A percentile compares a stretch with the other conserved stretches of the same genome.
Conservation (phyloP, 2,113 vertebrate species). For the Danio rerio region GRCz12tu NC_133193.1:18631501-18632000, state of each 20-base stretch:
- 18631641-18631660: conserved; percentile 1
- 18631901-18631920: background rate
- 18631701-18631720: conserved; percentile 26
- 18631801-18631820: conserved; percentile 46
- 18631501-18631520: background rate
- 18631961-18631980: background rate
- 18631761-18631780: conserved; percentile 35
- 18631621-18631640: conserved; percentile 9
- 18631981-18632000: background rate
- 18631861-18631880: conserved; percentile 20
- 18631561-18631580: conserved; percentile 7
- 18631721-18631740: conserved; percentile 53
- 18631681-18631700: conserved; percentile 34
- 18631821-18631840: background rate
- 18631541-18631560: conserved; percentile 1
- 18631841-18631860: conserved; percentile 51
- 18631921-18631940: background rate
- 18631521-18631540: background rate
- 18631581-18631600: conserved; percentile 9
- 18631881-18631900: background rate
- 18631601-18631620: background rate
- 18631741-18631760: conserved; percentile 59
- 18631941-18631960: background rate
- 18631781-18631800: conserved; percentile 38
- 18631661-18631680: conserved; percentile 11